Evolutionary conservation across 2,797 vertebrate species (phyloP), one percentile per base, ranked within the genome.

Genomic region (Coregonus suidteri): DNA sequence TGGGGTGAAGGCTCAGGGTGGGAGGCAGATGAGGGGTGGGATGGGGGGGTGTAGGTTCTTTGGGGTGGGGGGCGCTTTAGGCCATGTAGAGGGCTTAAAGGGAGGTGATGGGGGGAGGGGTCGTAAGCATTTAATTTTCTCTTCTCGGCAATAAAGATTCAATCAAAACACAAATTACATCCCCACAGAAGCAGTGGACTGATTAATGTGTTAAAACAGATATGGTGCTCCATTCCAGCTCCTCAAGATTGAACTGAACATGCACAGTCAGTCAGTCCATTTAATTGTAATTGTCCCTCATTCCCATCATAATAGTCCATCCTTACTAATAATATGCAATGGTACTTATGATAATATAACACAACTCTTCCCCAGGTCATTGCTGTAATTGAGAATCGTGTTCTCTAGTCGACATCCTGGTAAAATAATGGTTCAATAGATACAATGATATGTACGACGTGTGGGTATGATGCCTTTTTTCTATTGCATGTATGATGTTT

Each of bases 1-100:
- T 56, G 71, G 81, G 89, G 88, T 47, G 9, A 47, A 47, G 76
- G 89, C 84, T 90, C 85, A 86, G 83, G 77, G 80, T 84, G 78
- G 85, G 82, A 37, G 68, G n/a, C 56, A 59, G 18, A 20, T 9
- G 6, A n/a, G 68, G 15, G 6, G 31, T 47, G 35, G 41, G 41
- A 3, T 47, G 31, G 31, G 31, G 31, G 31, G 31, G 31, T 34
- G 31, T 34, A 47, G 41, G 41, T 47, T 47, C 9, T 47, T 47
- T 47, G 9, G 41, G 9, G 56, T 70, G 41, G 30, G 4, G 51
- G 18, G 64, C 6, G 16, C 65, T 68, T 72, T 56, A 75, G 71
- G 80, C 41, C 13, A 31, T 75, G 52, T 35, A 71, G 20, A 79
- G 51, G 3, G 70, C 77, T 83, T n/a, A 35, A 81, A 11, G 64